phyloP scores from a whole-genome alignment of 2,888 invertebrate species.

The Myopa tessellatipennis region DNA sequence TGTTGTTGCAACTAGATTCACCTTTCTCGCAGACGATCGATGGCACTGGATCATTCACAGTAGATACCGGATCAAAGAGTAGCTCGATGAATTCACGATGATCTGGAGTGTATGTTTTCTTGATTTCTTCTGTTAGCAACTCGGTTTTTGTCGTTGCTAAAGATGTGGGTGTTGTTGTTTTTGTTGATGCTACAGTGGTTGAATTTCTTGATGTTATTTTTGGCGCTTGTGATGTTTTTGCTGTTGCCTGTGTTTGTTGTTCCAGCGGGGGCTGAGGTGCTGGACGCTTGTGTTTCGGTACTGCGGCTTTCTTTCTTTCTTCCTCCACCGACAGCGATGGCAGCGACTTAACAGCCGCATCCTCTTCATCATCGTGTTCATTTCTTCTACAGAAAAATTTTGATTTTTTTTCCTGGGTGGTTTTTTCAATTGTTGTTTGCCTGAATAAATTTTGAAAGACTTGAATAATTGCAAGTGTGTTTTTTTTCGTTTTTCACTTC shows the following conservation, averaged over 20 bases:
- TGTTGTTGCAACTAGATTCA: background rate
- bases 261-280: constrained; percentile 51
- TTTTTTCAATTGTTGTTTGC: constrained; percentile 36
- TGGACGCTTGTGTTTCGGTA: constrained; percentile 47
- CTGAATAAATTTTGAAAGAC: constrained; percentile 33
- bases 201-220: background rate
- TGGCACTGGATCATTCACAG: constrained; percentile 26
- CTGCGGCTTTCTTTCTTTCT: background rate
- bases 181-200: constrained; percentile 10
- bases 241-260: constrained; percentile 49
- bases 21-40: background rate
- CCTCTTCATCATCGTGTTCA: constrained; percentile 25
- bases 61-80: constrained; percentile 45
- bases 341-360: background rate
- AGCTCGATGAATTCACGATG: constrained; percentile 53
- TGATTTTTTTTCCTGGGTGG: constrained; percentile 49
- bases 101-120: constrained; percentile 40
- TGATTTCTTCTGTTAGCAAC: background rate
- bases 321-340: background rate
- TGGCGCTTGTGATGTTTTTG: constrained; percentile 47
- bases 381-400: constrained; percentile 46
- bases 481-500: background rate
- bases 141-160: constrained; percentile 37
- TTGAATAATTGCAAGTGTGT: background rate
- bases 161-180: constrained; percentile 16